Conservation (phyloP, 2,797 vertebrate species). For the Cynodonichthys magdalenae region DNA sequence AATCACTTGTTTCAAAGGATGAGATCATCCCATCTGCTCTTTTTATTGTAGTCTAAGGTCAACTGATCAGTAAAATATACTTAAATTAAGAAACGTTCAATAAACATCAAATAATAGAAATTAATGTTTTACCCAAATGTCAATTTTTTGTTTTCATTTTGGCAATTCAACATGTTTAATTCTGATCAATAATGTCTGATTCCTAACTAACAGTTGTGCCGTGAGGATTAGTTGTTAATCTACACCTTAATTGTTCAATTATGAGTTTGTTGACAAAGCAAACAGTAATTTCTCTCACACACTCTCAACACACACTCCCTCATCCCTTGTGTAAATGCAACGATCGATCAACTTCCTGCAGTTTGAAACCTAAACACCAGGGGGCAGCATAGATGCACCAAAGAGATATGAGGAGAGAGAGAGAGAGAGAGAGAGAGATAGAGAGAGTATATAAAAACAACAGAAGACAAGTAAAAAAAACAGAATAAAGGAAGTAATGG, state of each 20-base stretch:
- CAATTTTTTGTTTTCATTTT: neutral
- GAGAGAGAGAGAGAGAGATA: neutral
- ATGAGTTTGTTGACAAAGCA: slow-evolving; percentile 10
- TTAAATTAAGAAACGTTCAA: neutral
- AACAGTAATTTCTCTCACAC: no score
- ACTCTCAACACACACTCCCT: neutral
- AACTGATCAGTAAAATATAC: neutral
- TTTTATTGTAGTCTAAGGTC: neutral
- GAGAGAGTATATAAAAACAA: neutral
- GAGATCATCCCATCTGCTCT: neutral
- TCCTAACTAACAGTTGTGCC: neutral
- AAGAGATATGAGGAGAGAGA: neutral
- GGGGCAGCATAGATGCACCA: slow-evolving; percentile 47
- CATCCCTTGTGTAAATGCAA: neutral
- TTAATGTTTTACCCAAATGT: neutral
- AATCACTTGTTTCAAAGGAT: neutral
- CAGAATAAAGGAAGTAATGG: neutral
- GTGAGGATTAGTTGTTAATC: neutral
- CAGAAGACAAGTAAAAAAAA: slow-evolving; percentile 2
- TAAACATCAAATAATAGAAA: neutral
- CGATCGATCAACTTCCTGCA: neutral
- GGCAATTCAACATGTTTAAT: neutral
- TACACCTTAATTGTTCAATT: slow-evolving; percentile 8
- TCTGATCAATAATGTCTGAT: neutral
- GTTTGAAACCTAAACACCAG: slow-evolving; percentile 28